phyloP scores from a whole-genome alignment of 1,140 invertebrate genomes.

The Meloidogyne floridensis region DNA sequence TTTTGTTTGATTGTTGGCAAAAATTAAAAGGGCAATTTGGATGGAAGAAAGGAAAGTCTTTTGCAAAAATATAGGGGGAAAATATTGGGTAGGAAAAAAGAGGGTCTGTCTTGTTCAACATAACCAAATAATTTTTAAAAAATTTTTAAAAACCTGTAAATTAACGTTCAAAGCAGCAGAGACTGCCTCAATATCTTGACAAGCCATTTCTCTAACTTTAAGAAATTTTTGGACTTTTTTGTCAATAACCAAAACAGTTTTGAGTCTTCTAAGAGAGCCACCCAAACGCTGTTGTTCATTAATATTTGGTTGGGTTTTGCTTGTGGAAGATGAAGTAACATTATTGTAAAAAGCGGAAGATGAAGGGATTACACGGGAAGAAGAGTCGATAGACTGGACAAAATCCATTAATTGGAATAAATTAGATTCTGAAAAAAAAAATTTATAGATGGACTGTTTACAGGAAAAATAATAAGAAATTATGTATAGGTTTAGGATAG shows the following conservation, averaged over 20 bases:
- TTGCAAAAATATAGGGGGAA: too few relatives aligned
- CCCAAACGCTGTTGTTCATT: not conserved
- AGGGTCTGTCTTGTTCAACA: too few relatives aligned
- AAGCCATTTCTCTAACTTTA: conserved; percentile 58
- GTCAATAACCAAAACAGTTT: conserved; percentile 65
- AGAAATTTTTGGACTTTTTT: conserved; percentile 56
- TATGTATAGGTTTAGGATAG: too few relatives aligned
- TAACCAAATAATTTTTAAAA: too few relatives aligned
- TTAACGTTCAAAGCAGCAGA: conserved; percentile 59
- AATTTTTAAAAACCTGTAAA: conserved; percentile 37
- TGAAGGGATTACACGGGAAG: conserved; percentile 17
- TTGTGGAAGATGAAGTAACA: not conserved
- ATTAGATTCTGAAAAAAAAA: not conserved
- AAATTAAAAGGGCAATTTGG: too few relatives aligned
- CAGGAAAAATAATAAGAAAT: not conserved
- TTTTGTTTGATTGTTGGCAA: too few relatives aligned
- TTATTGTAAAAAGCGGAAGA: conserved; percentile 11
- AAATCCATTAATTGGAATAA: conserved; percentile 24
- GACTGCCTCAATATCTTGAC: conserved; percentile 66
- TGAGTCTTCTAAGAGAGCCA: conserved; percentile 44
- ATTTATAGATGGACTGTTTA: not conserved
- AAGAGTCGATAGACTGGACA: conserved; percentile 23
- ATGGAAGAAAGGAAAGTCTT: too few relatives aligned
- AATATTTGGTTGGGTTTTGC: not conserved
- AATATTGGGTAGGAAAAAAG: too few relatives aligned